phyloP scores from a whole-genome alignment of 2,797 vertebrate genomes.

The Carduelis carduelis region DNA sequence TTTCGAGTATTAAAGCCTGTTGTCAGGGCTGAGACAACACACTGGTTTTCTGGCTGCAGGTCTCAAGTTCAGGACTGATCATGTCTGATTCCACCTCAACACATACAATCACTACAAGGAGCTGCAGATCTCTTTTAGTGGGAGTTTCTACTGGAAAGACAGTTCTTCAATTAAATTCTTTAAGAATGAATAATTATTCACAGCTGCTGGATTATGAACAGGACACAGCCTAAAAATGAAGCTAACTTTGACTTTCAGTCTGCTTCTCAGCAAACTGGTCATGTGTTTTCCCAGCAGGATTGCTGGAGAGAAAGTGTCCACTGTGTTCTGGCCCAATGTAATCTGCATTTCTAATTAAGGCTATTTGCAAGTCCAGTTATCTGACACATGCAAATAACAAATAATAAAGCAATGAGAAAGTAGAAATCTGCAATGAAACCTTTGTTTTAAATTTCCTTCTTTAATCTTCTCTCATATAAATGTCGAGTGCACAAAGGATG shows the following conservation, averaged over 20 bases:
- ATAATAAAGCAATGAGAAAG: slow-evolving; percentile 1
- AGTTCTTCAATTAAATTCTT: not conserved
- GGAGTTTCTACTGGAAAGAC: not conserved
- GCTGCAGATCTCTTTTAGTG: not conserved
- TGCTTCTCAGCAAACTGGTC: not conserved
- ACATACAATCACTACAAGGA: not conserved
- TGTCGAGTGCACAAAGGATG: not conserved
- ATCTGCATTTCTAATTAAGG: slow-evolving; percentile 66
- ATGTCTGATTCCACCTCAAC: not conserved
- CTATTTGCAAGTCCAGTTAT: slow-evolving; percentile 47
- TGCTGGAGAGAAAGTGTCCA: slow-evolving; percentile 12
- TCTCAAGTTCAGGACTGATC: not conserved
- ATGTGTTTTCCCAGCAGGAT: not conserved
- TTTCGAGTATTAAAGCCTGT: not conserved
- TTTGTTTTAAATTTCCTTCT: slow-evolving; percentile 50
- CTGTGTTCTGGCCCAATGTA: slow-evolving; percentile 1
- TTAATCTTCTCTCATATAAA: slow-evolving; percentile 5
- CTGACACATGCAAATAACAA: slow-evolving; percentile 47
- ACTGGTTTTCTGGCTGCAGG: not conserved
- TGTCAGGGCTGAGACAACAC: not conserved
- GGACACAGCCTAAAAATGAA: not conserved
- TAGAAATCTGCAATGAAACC: not conserved
- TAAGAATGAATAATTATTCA: not conserved
- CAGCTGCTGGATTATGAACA: not conserved
- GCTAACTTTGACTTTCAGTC: not conserved